Base-by-base conservation (phyloP, 2,797 vertebrate genomes). In the Erithacus rubecula region DNA sequence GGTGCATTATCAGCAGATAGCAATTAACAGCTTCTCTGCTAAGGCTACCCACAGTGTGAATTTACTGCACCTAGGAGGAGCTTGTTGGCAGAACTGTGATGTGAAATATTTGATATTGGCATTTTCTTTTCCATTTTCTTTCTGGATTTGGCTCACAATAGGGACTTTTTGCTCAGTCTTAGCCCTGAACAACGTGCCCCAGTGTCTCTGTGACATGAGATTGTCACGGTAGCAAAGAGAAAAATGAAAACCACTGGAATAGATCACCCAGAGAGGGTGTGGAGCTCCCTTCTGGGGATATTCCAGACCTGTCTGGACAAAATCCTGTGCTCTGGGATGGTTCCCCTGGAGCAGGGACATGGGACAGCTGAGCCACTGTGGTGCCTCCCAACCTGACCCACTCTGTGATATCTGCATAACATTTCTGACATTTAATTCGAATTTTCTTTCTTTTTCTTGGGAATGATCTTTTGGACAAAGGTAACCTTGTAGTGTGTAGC, bases 11-110 rank as follows among this genome's bases (percentile, higher is more conserved):
- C 62, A 83, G 62, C 1, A 72, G 65, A 51, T 5, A 49, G 65
- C 58, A 68, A 30, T 55, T 49, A 36, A 13, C 62, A 51, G 47
- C 52, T 51, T 52, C 87, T 71, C 34, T 83, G 68, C 69, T 59
- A 6, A 51, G 51, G 79, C 37, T 49, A 1, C 36, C 36, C 68
- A 15, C 17, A 6, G 6, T 1, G 3, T 29, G 41, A 52, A 27
- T 34, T 86, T 37, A 27, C 3, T 12, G 2, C 47, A 18, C 96
- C 70, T 96, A 76, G 0, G 97, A 98, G 18, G 96, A 96, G 63
- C 98, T 98, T 30, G 96, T 27, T 98, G 98, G 98, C 47, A 98
- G 81, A 97, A 98, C 15, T 98, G 98, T 70, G 98, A 98, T 71
- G 98, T 97, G 71, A 87, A 85, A 60, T 19, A 17, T 0, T 1